Percentiles rank a stretch among this genome's conserved stretches.
Evolutionary conservation across 2,113 vertebrate species (phyloP).

Genomic region (Ceyx cyanopectus): DNA sequence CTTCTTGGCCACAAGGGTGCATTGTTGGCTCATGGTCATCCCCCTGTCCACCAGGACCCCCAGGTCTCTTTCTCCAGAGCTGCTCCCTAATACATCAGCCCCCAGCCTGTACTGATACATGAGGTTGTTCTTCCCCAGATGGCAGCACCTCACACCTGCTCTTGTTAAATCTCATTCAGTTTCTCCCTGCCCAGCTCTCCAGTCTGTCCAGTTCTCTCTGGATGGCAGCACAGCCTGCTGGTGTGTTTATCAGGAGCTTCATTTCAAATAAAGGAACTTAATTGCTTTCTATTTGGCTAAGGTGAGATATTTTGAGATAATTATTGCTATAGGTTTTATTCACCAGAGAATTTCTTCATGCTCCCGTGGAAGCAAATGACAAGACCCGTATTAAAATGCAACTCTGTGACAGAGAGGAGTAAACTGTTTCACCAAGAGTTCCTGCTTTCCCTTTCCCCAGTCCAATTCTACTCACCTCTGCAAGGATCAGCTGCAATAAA

Average conservation of each 20-base stretch:
- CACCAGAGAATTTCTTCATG: not conserved
- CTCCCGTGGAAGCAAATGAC: slow-evolving; percentile 11
- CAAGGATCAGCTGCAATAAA: slow-evolving; percentile 62
- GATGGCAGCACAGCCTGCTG: too few species aligned
- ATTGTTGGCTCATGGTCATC: too few species aligned
- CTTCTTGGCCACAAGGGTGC: too few species aligned
- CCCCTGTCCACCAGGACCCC: too few species aligned
- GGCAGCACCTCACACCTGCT: too few species aligned
- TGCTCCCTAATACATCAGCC: too few species aligned
- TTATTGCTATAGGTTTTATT: slow-evolving; percentile 1
- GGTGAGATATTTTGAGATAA: not conserved
- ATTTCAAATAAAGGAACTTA: slow-evolving; percentile 17
- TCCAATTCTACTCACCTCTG: slow-evolving; percentile 68
- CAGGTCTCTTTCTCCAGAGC: too few species aligned
- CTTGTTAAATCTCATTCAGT: too few species aligned
- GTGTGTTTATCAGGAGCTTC: not conserved
- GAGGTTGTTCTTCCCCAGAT: too few species aligned
- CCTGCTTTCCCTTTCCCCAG: slow-evolving; percentile 30
- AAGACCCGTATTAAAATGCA: slow-evolving; percentile 46
- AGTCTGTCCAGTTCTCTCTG: too few species aligned
- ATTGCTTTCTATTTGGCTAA: slow-evolving; percentile 21
- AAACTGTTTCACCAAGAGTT: slow-evolving; percentile 31
- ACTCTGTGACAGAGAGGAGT: not conserved
- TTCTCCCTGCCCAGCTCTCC: too few species aligned
- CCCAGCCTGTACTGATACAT: too few species aligned